Percentiles rank a stretch among this genome's conserved stretches.
Evolutionary conservation across 64 coral and sea anemone genomes (phyloP).

Genomic region (Acropora yongei): DNA sequence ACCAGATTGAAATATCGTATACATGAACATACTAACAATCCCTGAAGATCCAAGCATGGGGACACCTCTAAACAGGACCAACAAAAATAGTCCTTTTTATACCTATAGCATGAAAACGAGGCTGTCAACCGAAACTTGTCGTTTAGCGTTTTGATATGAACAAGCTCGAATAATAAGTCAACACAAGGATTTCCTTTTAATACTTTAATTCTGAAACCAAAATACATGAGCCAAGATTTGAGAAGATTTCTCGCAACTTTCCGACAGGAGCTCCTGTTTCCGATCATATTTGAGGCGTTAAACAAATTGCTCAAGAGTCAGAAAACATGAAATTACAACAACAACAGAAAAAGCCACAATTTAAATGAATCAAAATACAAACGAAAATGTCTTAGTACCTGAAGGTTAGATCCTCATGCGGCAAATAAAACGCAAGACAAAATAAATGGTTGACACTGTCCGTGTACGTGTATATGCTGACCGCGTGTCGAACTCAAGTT

Average conservation of each 20-base stretch:
- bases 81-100: too few relatives aligned
- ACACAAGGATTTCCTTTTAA: constrained; percentile 18
- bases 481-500: constrained; percentile 21
- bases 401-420: constrained; percentile 29
- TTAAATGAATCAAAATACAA: constrained; percentile 25
- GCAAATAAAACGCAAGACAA: constrained; percentile 11
- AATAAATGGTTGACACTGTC: constrained; percentile 34
- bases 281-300: constrained; percentile 31
- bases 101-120: too few relatives aligned
- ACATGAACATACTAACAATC: too few relatives aligned
- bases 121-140: too few relatives aligned
- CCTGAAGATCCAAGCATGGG: too few relatives aligned
- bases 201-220: constrained; percentile 24
- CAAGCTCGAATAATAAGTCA: not conserved
- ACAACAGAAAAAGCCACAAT: constrained; percentile 34
- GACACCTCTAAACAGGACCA: too few relatives aligned
- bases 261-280: not conserved
- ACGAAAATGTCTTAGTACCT: constrained; percentile 21
- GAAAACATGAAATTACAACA: constrained; percentile 38
- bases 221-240: constrained; percentile 2
- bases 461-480: constrained; percentile 18
- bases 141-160: not conserved
- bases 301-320: constrained; percentile 10
- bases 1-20: too few relatives aligned
- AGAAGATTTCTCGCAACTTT: constrained; percentile 11